Evolutionary conservation across 2,888 invertebrate species (phyloP).

Genomic region (Rhamphomyia laevipes): DNA sequence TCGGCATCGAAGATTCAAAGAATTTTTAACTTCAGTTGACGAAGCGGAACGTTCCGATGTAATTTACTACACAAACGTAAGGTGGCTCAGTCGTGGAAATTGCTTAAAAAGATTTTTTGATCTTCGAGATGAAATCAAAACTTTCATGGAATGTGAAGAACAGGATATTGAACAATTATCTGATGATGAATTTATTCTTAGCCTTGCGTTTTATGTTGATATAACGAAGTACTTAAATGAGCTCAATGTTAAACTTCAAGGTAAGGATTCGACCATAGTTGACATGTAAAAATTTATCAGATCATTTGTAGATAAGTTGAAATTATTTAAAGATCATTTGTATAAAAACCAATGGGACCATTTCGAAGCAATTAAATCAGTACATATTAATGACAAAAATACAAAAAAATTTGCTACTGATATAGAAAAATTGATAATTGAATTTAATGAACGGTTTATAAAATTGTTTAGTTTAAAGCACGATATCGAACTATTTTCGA

Average conservation of each 20-base stretch:
- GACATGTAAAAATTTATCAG: not conserved
- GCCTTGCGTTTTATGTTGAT: conserved; percentile 1
- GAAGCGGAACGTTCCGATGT: conserved; percentile 2
- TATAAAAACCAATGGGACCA: not conserved
- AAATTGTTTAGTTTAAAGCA: too few relatives aligned
- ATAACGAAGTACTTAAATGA: conserved; percentile 2
- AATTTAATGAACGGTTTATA: too few relatives aligned
- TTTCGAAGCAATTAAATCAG: not conserved
- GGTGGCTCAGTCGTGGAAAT: not conserved
- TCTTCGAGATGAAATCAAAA: conserved; percentile 2
- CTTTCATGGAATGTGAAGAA: conserved; percentile 1
- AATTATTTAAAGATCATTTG: not conserved
- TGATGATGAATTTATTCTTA: not conserved
- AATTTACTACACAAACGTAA: conserved; percentile 1
- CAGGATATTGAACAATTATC: not conserved
- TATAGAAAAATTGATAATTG: too few relatives aligned
- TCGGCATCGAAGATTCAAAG: not conserved
- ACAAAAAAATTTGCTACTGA: too few relatives aligned
- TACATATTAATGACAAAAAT: not conserved
- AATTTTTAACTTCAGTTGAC: conserved; percentile 1
- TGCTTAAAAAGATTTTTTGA: not conserved
- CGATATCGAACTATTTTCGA: too few relatives aligned
- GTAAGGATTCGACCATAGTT: not conserved
- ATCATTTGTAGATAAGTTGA: not conserved
- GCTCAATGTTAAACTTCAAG: conserved; percentile 2